A percentile compares a stretch with the other conserved stretches of the same genome.
These are phyloP conservation scores for Pardalotus punctatus DNA, from an alignment of 2,113 vertebrate genomes.

Conservation along the genomic window DNA sequence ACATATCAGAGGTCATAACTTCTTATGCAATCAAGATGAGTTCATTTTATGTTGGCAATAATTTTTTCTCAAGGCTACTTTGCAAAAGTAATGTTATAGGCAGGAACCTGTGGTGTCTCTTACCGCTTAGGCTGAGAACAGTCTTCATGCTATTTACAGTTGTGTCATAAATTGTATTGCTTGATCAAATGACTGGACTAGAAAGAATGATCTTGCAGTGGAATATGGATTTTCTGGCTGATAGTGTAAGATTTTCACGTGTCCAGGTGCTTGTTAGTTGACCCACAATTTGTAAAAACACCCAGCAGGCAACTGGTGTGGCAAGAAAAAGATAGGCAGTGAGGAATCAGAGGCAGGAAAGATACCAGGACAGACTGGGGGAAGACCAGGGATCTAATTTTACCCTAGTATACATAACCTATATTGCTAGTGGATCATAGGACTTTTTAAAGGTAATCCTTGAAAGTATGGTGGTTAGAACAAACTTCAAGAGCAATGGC, in stretches of 20 bases:
- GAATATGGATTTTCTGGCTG: background rate
- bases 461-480: background rate
- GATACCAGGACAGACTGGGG: background rate
- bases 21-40: background rate
- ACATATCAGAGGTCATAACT: background rate
- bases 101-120: background rate
- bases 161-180: background rate
- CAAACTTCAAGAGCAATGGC: rapidly evolving
- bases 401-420: background rate
- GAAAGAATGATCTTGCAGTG: background rate
- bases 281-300: background rate
- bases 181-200: background rate
- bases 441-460: background rate
- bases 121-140: background rate
- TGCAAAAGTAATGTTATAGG: background rate
- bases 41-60: background rate
- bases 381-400: background rate
- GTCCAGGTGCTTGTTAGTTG: background rate
- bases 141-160: background rate
- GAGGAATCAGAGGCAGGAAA: background rate
- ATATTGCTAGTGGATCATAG: background rate
- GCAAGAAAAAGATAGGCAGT: background rate
- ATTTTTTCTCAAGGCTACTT: background rate
- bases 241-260: background rate
- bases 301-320: background rate